Percentiles rank a stretch among this genome's conserved stretches.
phyloP scores from a whole-genome alignment of 2,113 vertebrate genomes.

The Pelecanoides urinatrix region DNA sequence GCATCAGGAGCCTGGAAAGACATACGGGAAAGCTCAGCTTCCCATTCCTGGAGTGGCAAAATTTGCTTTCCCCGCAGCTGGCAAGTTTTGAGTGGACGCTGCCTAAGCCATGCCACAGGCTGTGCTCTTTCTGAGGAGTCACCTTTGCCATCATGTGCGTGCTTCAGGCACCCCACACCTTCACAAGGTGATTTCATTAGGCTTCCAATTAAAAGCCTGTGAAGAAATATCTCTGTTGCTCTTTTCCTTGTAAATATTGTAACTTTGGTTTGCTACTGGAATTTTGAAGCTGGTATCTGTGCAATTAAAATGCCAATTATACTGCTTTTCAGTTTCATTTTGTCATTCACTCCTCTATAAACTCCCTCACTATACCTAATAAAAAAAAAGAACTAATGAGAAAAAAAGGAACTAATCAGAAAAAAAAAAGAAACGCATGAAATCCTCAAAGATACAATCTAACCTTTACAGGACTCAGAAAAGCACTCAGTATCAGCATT shows the following conservation, averaged over 20 bases:
- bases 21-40: not conserved
- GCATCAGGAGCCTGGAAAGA: not conserved
- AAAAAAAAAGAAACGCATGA: not conserved
- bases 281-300: not conserved
- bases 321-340: not conserved
- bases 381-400: not conserved
- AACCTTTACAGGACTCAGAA: not conserved
- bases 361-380: not conserved
- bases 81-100: not conserved
- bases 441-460: slow-evolving; percentile 2
- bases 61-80: not conserved
- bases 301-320: slow-evolving; percentile 7
- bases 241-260: not conserved
- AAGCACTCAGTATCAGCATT: not conserved
- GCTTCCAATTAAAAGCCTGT: not conserved
- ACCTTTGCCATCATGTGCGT: not conserved
- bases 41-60: not conserved
- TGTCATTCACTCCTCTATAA: not conserved
- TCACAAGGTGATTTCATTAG: not conserved
- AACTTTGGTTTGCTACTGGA: not conserved
- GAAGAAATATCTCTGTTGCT: not conserved
- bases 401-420: not conserved
- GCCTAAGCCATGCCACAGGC: not conserved
- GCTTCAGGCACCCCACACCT: not conserved
- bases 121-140: not conserved